These are phyloP conservation scores for Todus mexicanus DNA, from an alignment of 2,797 vertebrate genomes.

Conservation along the genomic window DNA sequence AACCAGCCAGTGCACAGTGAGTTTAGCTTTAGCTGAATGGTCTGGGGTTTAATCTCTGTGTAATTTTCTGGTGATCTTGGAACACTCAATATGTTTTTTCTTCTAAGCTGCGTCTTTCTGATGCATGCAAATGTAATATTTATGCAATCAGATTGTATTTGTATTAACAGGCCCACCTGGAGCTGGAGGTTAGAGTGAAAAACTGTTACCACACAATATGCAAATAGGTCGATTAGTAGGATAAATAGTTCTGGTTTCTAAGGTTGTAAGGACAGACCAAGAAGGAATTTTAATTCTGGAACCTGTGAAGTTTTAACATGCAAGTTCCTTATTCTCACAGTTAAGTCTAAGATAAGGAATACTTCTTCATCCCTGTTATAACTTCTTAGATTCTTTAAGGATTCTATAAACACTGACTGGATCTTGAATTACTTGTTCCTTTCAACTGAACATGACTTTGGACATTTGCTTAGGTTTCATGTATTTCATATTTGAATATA, in stretches of 20 bases:
- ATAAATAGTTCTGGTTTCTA: background rate
- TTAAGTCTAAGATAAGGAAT: background rate
- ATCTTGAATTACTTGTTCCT: background rate
- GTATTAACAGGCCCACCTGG: background rate
- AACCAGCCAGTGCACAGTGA: background rate
- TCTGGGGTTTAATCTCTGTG: background rate
- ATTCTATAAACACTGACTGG: background rate
- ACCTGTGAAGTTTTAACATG: background rate
- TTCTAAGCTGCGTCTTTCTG: background rate
- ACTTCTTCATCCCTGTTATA: background rate
- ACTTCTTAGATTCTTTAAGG: background rate
- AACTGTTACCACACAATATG: background rate
- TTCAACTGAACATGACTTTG: background rate
- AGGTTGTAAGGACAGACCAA: background rate
- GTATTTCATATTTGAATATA: background rate
- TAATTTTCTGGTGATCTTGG: background rate
- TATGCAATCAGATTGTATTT: background rate
- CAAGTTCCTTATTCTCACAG: background rate
- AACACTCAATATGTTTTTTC: background rate
- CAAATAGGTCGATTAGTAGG: background rate
- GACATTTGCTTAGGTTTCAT: background rate
- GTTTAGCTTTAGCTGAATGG: background rate
- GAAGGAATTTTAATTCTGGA: background rate
- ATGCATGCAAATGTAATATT: background rate
- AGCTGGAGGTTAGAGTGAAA: background rate